phyloP scores from a whole-genome alignment of 1,140 invertebrate species.

The Gonioctena quinquepunctata region DNA sequence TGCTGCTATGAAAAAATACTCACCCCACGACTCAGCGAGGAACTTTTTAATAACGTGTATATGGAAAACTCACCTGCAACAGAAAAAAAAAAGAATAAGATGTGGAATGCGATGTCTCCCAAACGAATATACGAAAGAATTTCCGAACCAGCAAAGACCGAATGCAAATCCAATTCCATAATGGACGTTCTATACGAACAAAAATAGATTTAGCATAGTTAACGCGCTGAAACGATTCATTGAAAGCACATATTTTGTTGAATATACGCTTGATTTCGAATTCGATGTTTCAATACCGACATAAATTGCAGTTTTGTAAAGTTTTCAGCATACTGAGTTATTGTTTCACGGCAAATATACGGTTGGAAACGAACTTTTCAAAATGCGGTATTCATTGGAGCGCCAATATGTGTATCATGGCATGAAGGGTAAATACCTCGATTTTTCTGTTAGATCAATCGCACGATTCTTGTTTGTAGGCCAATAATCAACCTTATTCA shows the following conservation, averaged over 20 bases:
- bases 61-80: constrained; percentile 9
- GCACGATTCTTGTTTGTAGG: too few relatives aligned
- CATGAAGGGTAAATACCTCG: neutral
- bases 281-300: neutral
- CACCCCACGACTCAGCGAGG: too few relatives aligned
- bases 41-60: too few relatives aligned
- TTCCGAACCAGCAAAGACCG: too few relatives aligned
- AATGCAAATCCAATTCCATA: neutral
- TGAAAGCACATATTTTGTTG: neutral
- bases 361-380: neutral
- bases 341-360: neutral
- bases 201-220: neutral
- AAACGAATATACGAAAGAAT: too few relatives aligned
- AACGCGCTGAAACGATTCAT: neutral
- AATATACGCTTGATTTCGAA: neutral
- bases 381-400: neutral
- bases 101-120: too few relatives aligned
- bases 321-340: neutral
- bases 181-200: neutral
- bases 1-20: too few relatives aligned
- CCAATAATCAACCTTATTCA: too few relatives aligned
- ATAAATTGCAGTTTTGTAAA: neutral
- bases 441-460: too few relatives aligned
- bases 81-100: constrained; percentile 1
- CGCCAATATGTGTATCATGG: neutral